phyloP scores from a whole-genome alignment of 2,113 vertebrate genomes.

The Mesoclemmys tuberculata region DNA sequence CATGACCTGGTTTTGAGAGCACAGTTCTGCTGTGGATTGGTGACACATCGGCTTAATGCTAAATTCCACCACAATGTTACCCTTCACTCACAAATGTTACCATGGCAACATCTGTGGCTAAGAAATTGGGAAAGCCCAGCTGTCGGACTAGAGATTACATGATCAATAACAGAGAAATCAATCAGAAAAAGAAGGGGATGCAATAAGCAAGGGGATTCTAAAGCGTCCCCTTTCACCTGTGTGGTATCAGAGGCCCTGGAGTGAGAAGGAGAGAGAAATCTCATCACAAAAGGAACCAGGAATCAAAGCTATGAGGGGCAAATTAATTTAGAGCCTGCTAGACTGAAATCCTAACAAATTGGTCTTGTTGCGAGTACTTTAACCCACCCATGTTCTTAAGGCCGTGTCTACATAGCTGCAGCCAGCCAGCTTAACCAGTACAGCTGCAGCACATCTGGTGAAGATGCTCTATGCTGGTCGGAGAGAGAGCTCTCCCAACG shows the following conservation, averaged over 20 bases:
- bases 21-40: background rate
- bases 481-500: no score
- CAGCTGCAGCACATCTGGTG: no score
- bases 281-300: background rate
- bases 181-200: constrained; percentile 9
- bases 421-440: no score
- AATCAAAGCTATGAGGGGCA: background rate
- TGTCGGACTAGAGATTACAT: constrained; percentile 6
- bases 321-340: background rate
- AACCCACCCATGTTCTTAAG: background rate
- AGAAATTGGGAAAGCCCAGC: constrained; percentile 34
- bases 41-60: background rate
- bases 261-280: background rate
- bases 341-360: background rate
- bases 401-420: no score
- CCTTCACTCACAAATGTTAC: constrained; percentile 14
- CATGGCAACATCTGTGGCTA: constrained; percentile 63
- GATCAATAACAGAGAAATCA: constrained; percentile 35
- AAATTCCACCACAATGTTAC: background rate
- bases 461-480: no score
- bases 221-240: background rate
- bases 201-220: background rate
- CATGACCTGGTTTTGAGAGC: background rate
- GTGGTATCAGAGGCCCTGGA: background rate
- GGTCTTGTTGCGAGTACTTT: background rate